Evolutionary conservation across 2,888 invertebrate genomes (phyloP), one percentile per base, ranked within the genome.

Genomic region (Nymphalis c-album): DNA sequence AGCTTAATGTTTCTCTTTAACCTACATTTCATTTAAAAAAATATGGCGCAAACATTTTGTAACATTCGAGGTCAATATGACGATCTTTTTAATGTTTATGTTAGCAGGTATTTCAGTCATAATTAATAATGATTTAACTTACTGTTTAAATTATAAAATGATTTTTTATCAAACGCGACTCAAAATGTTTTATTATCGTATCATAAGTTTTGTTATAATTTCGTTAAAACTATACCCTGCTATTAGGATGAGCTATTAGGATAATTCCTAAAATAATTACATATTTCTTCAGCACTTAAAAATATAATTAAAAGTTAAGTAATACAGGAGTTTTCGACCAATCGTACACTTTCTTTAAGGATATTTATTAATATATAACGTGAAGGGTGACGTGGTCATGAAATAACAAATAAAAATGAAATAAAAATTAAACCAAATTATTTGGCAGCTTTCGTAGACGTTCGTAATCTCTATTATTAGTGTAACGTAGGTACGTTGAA

Each of bases 11-110:
- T 69, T 72, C 75, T 77, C 77, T 86, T 85, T 81, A 83, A 78
- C 78, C 81, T 75, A 74, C 73, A 82, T 89, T 89, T 88, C 88
- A 87, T 84, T n/a, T 70, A 86, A 86, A 86, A n/a, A 48, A 50
- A 55, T 84, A 88, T 86, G 81, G 80, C 83, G 83, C 83, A 81
- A 83, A 85, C 84, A 80, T 89, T 87, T 84, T 84, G 89, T 84
- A 89, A 90, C 79, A 74, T 73, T 74, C 84, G 81, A 85, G 86
- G 87, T 80, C 85, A 79, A 63, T 65, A 66, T 71, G 72, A 50
- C 61, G 60, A 47, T 61, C n/a, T 57, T 40, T 22, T 62, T 61
- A 62, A 58, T 78, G 80, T 79, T 79, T 84, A 82, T 83, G 83
- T 86, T 82, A 76, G 47, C 78, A 79, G 78, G 79, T 10, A 51